phyloP scores from a whole-genome alignment of 2,888 invertebrate genomes.

The Scaptomyza reducta region DNA sequence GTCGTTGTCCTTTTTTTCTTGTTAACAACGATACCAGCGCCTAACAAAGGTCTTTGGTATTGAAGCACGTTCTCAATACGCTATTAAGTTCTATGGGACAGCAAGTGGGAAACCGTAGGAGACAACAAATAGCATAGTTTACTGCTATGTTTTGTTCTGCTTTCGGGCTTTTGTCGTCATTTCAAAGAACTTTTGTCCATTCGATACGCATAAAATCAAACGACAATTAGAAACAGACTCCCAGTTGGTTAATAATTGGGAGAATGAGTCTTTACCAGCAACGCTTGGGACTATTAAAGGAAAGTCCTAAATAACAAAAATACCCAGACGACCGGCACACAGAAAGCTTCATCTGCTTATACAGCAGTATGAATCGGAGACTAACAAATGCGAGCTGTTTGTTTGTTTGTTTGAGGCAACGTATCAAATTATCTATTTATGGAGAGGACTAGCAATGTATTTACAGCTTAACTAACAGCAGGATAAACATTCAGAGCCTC shows the following conservation, averaged over 20 bases:
- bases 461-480: conserved; percentile 74
- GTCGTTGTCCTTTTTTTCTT: conserved; percentile 49
- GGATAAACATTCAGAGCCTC: conserved; percentile 67
- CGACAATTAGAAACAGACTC: conserved; percentile 73
- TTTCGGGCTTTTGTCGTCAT: background rate
- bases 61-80: conserved; percentile 61
- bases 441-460: conserved; percentile 53
- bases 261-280: conserved; percentile 20
- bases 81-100: conserved; percentile 65
- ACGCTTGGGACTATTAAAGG: conserved; percentile 52
- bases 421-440: conserved; percentile 74
- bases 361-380: conserved; percentile 50
- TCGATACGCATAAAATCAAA: conserved; percentile 78
- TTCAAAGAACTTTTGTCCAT: conserved; percentile 50
- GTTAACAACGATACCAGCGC: conserved; percentile 42
- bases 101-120: background rate
- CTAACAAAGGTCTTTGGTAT: conserved; percentile 54
- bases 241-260: conserved; percentile 18
- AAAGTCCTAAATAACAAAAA: conserved; percentile 28
- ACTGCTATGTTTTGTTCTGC: conserved; percentile 15
- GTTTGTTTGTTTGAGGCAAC: conserved; percentile 37
- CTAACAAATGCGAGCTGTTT: conserved; percentile 21
- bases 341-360: conserved; percentile 57
- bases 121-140: conserved; percentile 52
- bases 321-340: background rate